Conservation (phyloP, 2,888 invertebrate species). For the Brachylomia viminalis region DNA sequence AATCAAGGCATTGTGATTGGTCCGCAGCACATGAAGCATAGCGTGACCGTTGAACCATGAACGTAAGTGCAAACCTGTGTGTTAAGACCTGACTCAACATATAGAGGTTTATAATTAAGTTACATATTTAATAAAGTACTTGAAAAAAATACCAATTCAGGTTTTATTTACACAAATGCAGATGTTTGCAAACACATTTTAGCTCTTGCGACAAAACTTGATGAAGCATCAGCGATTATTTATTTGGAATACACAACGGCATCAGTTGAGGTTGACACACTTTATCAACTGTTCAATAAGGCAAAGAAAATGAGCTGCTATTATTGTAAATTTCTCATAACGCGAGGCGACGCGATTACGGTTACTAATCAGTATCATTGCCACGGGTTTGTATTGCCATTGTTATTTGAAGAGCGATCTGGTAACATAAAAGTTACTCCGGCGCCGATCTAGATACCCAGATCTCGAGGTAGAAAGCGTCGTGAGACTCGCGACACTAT, state of each 20-base stretch:
- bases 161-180: slow-evolving; percentile 36
- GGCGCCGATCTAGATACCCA: slow-evolving; percentile 84
- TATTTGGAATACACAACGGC: slow-evolving; percentile 49
- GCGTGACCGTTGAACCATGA: slow-evolving; percentile 63
- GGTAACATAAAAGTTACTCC: slow-evolving; percentile 77
- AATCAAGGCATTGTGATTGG: slow-evolving; percentile 58
- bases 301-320: slow-evolving; percentile 52
- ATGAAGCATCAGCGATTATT: slow-evolving; percentile 46
- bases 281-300: slow-evolving; percentile 51
- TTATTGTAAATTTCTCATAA: slow-evolving; percentile 65
- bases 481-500: slow-evolving; percentile 67
- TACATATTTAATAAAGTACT: slow-evolving; percentile 22
- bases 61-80: slow-evolving; percentile 38
- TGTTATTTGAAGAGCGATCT: slow-evolving; percentile 72
- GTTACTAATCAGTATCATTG: slow-evolving; percentile 79
- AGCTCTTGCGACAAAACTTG: slow-evolving; percentile 22
- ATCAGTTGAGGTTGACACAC: slow-evolving; percentile 57
- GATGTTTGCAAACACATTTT: slow-evolving; percentile 15
- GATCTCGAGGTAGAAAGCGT: slow-evolving; percentile 79
- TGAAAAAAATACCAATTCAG: slow-evolving; percentile 10
- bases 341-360: slow-evolving; percentile 54
- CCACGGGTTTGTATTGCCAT: slow-evolving; percentile 74
- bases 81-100: slow-evolving; percentile 39
- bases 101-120: slow-evolving; percentile 32
- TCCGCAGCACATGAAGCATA: slow-evolving; percentile 55